Conservation (phyloP, 2,797 vertebrate species). For the Salmo trutta region DNA sequence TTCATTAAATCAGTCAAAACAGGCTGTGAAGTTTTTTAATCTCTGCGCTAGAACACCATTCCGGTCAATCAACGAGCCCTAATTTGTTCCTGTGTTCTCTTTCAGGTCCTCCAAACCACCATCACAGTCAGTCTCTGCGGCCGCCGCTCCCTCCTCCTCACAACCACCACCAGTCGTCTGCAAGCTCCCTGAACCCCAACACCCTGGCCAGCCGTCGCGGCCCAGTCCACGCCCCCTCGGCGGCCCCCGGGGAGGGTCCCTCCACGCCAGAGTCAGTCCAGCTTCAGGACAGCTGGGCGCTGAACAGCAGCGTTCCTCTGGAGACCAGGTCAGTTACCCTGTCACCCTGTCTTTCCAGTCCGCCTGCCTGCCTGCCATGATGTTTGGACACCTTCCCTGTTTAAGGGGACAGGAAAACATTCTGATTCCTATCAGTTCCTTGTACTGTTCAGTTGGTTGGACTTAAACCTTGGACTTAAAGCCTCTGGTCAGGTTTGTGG, state of each 20-base stretch:
- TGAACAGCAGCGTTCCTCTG: conserved; percentile 88
- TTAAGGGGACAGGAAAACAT: not conserved
- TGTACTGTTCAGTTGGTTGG: not conserved
- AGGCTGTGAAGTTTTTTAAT: not conserved
- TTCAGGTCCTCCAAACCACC: conserved; percentile 81
- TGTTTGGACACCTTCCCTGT: not conserved
- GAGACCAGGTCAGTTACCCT: conserved; percentile 80
- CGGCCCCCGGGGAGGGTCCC: conserved; percentile 81
- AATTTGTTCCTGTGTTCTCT: conserved; percentile 23
- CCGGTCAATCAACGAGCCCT: not conserved
- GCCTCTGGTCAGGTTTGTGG: not conserved
- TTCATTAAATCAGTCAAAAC: too few species aligned
- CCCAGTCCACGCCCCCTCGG: conserved; percentile 81
- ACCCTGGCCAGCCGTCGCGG: conserved; percentile 83
- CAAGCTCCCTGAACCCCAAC: conserved; percentile 88
- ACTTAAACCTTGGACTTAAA: not conserved
- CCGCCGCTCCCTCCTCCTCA: conserved; percentile 82
- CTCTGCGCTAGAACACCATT: not conserved
- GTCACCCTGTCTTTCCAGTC: too few species aligned
- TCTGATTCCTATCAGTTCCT: not conserved
- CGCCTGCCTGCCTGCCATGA: not conserved
- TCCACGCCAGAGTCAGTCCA: conserved; percentile 87
- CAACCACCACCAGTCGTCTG: conserved; percentile 86
- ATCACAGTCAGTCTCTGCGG: conserved; percentile 83
- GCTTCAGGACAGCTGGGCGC: conserved; percentile 90